A percentile compares a stretch with the other conserved stretches of the same genome.
These are phyloP conservation scores for Diogma glabrata DNA, from an alignment of 2,888 invertebrate species.

Conservation along the genomic window DNA sequence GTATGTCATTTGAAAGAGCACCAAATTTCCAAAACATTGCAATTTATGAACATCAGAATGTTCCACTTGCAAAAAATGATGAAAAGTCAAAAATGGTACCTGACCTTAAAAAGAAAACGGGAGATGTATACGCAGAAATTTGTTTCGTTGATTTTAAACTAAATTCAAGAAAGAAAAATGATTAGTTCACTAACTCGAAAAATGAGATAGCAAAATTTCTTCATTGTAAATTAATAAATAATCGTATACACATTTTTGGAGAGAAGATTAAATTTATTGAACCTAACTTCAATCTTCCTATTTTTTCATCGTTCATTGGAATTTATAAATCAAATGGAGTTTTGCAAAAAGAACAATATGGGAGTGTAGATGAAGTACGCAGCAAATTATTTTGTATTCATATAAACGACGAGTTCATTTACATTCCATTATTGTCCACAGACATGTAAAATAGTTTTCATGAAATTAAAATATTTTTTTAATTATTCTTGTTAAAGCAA, in stretches of 20 bases:
- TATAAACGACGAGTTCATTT: neutral
- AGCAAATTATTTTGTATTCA: neutral
- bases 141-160: no score
- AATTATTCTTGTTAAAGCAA: neutral
- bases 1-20: no score
- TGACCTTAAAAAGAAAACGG: no score
- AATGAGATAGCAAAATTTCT: neutral
- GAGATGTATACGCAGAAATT: neutral
- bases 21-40: no score
- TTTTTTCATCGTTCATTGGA: neutral
- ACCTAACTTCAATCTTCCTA: neutral
- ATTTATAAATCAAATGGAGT: neutral
- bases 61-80: neutral
- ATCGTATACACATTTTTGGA: neutral
- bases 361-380: neutral
- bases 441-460: neutral
- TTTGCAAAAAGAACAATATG: neutral
- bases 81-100: neutral
- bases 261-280: neutral
- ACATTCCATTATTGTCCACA: neutral
- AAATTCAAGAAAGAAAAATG: no score
- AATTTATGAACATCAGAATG: conserved; percentile 1
- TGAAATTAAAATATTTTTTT: no score
- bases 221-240: neutral
- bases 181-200: neutral